Evolutionary conservation across 2,888 invertebrate genomes (phyloP).

Genomic region (Fabriciana adippe): DNA sequence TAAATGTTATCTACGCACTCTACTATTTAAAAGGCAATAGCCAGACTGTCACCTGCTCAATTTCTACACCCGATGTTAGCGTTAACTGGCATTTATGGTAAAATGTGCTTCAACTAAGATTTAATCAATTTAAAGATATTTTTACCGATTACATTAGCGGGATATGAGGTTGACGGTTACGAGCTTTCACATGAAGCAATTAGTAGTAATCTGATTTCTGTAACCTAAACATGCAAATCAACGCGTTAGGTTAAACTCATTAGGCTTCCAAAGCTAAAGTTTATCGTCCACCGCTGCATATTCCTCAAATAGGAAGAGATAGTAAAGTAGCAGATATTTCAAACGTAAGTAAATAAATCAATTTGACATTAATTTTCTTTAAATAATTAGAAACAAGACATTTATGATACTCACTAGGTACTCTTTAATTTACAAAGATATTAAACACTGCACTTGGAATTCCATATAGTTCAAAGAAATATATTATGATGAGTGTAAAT

Average conservation of each 20-base stretch:
- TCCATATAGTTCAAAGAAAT: too few relatives aligned
- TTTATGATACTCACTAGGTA: too few relatives aligned
- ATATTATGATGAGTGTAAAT: too few relatives aligned
- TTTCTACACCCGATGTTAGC: neutral
- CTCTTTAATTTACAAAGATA: too few relatives aligned
- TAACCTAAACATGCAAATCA: constrained; percentile 23
- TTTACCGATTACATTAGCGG: constrained; percentile 12
- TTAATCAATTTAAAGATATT: constrained; percentile 16
- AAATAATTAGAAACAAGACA: too few relatives aligned
- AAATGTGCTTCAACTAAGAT: constrained; percentile 2
- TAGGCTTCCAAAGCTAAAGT: constrained; percentile 14
- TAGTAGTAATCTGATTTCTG: constrained; percentile 24
- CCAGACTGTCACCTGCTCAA: too few relatives aligned
- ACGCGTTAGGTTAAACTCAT: constrained; percentile 25
- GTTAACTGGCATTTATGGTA: neutral
- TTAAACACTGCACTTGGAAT: too few relatives aligned
- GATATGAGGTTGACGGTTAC: constrained; percentile 15
- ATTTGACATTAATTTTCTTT: too few relatives aligned
- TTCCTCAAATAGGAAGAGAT: constrained; percentile 10
- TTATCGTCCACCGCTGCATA: constrained; percentile 1
- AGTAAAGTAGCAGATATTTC: neutral
- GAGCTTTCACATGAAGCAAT: constrained; percentile 19
- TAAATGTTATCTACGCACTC: too few relatives aligned
- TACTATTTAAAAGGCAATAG: too few relatives aligned
- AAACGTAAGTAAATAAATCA: neutral